These are phyloP conservation scores for Cepphus grylle DNA, from an alignment of 2,113 vertebrate species.

Conservation along the genomic window DNA sequence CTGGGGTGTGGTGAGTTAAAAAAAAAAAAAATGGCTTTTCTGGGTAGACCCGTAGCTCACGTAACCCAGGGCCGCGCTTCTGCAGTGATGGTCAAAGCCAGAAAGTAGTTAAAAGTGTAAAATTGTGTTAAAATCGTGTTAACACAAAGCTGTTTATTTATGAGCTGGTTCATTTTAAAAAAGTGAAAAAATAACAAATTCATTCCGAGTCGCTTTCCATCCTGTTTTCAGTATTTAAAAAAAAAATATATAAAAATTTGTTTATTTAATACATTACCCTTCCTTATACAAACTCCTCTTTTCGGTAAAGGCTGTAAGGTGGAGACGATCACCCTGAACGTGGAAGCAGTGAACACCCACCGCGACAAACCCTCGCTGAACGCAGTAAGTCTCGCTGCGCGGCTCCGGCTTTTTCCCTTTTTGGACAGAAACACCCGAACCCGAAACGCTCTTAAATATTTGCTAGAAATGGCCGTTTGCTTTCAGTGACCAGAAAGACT, in stretches of 20 bases:
- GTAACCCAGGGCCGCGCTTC: fast-evolving
- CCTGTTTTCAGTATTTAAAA: not conserved
- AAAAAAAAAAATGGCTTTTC: not conserved
- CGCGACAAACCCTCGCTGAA: slow-evolving; percentile 81
- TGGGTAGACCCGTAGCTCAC: too few relatives aligned
- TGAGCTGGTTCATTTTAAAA: not conserved
- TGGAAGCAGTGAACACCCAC: slow-evolving; percentile 96
- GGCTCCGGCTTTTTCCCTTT: not conserved
- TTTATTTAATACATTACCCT: not conserved
- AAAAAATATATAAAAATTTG: not conserved
- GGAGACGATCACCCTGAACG: slow-evolving; percentile 86
- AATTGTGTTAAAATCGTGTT: not conserved
- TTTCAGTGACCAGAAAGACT: not conserved
- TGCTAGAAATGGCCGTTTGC: not conserved
- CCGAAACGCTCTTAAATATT: not conserved
- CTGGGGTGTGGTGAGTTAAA: not conserved
- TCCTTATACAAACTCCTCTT: not conserved
- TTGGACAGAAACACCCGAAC: fast-evolving
- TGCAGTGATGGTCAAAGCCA: not conserved
- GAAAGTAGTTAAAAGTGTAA: not conserved
- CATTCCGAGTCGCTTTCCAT: not conserved
- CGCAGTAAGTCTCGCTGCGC: slow-evolving; percentile 73
- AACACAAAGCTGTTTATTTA: not conserved
- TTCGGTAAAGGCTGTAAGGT: slow-evolving; percentile 88
- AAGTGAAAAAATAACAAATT: not conserved